A percentile compares a stretch with the other conserved stretches of the same genome.
These are phyloP conservation scores for Microctenopoma steveboyesi DNA, from an alignment of 2,797 vertebrate genomes.

Conservation along the genomic window DNA sequence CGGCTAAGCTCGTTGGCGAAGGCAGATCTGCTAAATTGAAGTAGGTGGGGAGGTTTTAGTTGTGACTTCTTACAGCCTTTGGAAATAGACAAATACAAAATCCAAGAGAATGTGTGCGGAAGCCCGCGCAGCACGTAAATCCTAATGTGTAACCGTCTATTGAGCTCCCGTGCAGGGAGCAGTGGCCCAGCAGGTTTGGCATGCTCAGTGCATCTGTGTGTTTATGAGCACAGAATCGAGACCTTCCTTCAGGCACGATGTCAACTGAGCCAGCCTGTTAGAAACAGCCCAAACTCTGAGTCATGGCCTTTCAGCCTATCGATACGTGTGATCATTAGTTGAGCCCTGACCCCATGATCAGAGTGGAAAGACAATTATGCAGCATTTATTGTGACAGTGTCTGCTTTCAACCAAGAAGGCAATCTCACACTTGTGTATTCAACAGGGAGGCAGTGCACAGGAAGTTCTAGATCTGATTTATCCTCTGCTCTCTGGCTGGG, in stretches of 20 bases:
- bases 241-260: constrained; percentile 11
- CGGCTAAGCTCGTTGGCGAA: constrained; percentile 35
- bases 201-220: constrained; percentile 6
- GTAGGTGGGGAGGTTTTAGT: constrained; percentile 4
- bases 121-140: constrained; percentile 19
- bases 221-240: constrained; percentile 11
- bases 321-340: constrained; percentile 66
- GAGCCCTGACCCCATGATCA: constrained; percentile 69
- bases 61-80: constrained; percentile 35
- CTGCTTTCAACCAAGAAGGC: constrained; percentile 53
- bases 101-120: constrained; percentile 11
- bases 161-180: constrained; percentile 11
- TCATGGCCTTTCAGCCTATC: constrained; percentile 71
- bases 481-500: constrained; percentile 38
- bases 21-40: constrained; percentile 31
- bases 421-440: constrained; percentile 28
- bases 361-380: constrained; percentile 62
- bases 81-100: constrained; percentile 19
- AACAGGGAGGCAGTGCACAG: constrained; percentile 41
- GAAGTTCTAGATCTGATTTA: constrained; percentile 45
- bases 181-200: constrained; percentile 51
- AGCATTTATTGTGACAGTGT: constrained; percentile 54
- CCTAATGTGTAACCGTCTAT: constrained; percentile 20
- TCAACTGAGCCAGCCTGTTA: constrained; percentile 50
- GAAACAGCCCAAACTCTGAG: constrained; percentile 57